A percentile compares a stretch with the other conserved stretches of the same genome.
Evolutionary conservation across 2,797 vertebrate species (phyloP).

Genomic region (Craterocephalus amniculus): DNA sequence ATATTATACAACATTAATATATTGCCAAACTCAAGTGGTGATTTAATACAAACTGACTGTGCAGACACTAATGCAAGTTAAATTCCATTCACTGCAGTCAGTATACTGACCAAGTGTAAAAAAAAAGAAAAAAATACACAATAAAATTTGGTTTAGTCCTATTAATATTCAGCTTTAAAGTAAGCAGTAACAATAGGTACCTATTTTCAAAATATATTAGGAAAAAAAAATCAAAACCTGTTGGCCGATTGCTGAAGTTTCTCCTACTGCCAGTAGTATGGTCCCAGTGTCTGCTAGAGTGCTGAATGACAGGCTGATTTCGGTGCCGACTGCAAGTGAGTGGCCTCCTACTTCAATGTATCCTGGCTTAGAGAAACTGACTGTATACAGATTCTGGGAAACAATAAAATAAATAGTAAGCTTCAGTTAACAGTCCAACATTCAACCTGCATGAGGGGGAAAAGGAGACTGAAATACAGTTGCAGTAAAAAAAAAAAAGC

Average conservation of each 20-base stretch:
- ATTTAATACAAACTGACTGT: too few species aligned
- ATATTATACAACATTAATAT: too few species aligned
- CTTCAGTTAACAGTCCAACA: not conserved
- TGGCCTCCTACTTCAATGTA: slow-evolving; percentile 89
- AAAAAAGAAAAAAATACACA: too few species aligned
- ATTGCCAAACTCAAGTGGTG: too few species aligned
- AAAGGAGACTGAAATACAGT: not conserved
- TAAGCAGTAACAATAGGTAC: not conserved
- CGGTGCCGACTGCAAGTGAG: slow-evolving; percentile 84
- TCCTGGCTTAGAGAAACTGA: slow-evolving; percentile 92
- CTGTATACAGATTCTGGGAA: slow-evolving; percentile 90
- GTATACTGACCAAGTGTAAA: too few species aligned
- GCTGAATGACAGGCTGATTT: slow-evolving; percentile 97
- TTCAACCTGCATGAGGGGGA: not conserved
- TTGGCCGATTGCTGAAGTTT: slow-evolving; percentile 33
- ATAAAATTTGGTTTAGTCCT: too few species aligned
- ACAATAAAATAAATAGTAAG: slow-evolving; percentile 14
- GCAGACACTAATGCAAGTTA: too few species aligned
- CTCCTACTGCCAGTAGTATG: slow-evolving; percentile 88
- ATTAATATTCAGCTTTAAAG: not conserved
- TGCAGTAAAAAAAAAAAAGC: not conserved
- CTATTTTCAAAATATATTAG: not conserved
- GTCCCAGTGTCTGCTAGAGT: slow-evolving; percentile 91
- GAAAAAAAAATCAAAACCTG: slow-evolving; percentile 39
- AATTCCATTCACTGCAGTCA: too few species aligned